These are phyloP conservation scores for Heliconius hewitsoni DNA, from an alignment of 1,140 invertebrate genomes.

Conservation along the genomic window DNA sequence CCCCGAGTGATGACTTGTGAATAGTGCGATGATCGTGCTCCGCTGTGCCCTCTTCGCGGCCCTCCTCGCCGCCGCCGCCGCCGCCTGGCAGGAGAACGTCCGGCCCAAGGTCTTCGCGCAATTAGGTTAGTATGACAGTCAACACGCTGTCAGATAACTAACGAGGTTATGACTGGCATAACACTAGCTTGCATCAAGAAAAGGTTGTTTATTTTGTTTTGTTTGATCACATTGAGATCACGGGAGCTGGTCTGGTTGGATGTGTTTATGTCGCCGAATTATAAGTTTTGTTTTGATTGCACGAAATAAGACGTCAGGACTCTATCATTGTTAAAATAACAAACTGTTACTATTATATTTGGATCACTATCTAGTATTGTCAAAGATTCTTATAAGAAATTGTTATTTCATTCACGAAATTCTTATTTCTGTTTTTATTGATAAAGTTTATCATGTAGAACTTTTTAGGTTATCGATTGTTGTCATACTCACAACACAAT, in stretches of 20 bases:
- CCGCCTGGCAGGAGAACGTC: constrained; percentile 92
- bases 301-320: not conserved
- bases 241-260: constrained; percentile 43
- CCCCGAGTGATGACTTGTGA: constrained; percentile 77
- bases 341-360: not conserved
- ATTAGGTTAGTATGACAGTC: constrained; percentile 86
- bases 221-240: constrained; percentile 65
- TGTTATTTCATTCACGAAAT: not conserved
- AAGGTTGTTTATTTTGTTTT: constrained; percentile 66
- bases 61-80: constrained; percentile 67
- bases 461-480: not conserved
- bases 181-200: constrained; percentile 34
- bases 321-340: not conserved
- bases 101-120: constrained; percentile 93
- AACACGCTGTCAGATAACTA: constrained; percentile 42
- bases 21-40: constrained; percentile 78
- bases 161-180: constrained; percentile 45
- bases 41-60: constrained; percentile 73
- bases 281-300: constrained; percentile 16
- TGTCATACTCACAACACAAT: not conserved
- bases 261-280: constrained; percentile 28
- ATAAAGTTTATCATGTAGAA: not conserved
- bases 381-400: not conserved
- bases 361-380: not conserved
- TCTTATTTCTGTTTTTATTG: not conserved